Evolutionary conservation across 1,140 invertebrate genomes (phyloP), one percentile per base, ranked within the genome.

Genomic region (Orussus abietinus): DNA sequence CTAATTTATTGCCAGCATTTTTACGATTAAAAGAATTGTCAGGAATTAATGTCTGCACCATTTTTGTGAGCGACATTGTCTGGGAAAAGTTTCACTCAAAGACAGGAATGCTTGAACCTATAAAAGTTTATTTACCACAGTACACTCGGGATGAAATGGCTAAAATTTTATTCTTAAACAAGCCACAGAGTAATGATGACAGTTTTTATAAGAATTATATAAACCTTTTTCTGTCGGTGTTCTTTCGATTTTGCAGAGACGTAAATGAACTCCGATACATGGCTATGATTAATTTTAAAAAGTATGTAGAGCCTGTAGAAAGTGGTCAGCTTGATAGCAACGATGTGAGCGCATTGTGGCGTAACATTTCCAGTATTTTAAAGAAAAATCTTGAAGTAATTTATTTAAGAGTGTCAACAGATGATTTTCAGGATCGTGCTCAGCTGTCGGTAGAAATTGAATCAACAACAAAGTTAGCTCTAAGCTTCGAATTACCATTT

Each of bases 401-500:
- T 21, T 93, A 92, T 60, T 69, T 91, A 13, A 74, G 89, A 53
- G 80, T 89, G 6, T 60, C 64, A 0, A 47, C 47, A 0, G 46
- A 59, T 12, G 64, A 72, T 42, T 58, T 68, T 28, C 14, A 35
- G 14, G 32, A 53, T 19, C 39, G 59, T 28, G 37, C 48, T 20
- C 37, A 62, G 21, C 18, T 67, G 4, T 59, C 53, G 5, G 38
- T 42, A 14, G 64, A 72, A 21, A 69, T 75, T 9, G 63, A 72
- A 33, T 77, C 76, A 4, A 79, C 75, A 35, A 75, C 71, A 33
- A 75, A 75, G 17, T 69, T 81, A 52, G 78, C 79, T 4, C 77
- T 86, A 43, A 83, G 79, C 42, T 79, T 92, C 34, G 90, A 95
- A 62, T 69, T 96, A 4, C 92, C 91, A 0, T 92, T 83, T 59